Base-by-base conservation (phyloP, 2,797 vertebrate species). In the Sardinella longiceps region DNA sequence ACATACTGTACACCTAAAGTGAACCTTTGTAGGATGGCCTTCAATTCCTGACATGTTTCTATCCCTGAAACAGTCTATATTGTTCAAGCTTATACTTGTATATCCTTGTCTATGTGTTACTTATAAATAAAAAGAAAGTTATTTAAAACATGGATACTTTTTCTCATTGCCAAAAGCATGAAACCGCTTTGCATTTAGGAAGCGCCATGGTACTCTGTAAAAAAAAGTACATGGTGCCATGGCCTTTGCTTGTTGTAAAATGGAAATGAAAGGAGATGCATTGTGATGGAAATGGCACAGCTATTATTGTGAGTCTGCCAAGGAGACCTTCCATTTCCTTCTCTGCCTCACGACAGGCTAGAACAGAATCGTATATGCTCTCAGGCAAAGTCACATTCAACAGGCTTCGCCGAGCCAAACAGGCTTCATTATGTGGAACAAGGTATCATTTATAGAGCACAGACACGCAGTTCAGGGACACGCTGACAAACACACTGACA, bases 401-500 rank as follows among this genome's bases (percentile, higher is more conserved):
- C 86, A 87, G 89, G 84, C 74, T 84, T 84, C 87, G 86, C 82
- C 82, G 86, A 89, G 87, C 86, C 80, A 88, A 87, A 85, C 90
- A 89, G 85, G 90, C 91, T 92, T 93, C 92, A 93, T 94, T 94
- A 94, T 87, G 81, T 87, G 88, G 91, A 94, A 93, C 92, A 93
- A 92, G 90, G 89, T 93, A 91, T 93, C 88, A 92, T 93, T 94
- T 93, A 91, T 91, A 88, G 89, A 87, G 85, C 87, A 80, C 81
- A 85, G 85, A 91, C 89, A 84, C 87, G 89, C 85, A 91, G 87
- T 93, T 90, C 91, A 88, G 91, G 89, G 90, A 87, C 90, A 92
- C 92, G 91, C 91, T 94, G 90, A 92, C 90, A 93, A 94, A 94
- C 90, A 90, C 91, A 91, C 90, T 93, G 92, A 93, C 90, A 92